phyloP scores from a whole-genome alignment of 2,113 vertebrate genomes.

The Madoqua kirkii region DNA sequence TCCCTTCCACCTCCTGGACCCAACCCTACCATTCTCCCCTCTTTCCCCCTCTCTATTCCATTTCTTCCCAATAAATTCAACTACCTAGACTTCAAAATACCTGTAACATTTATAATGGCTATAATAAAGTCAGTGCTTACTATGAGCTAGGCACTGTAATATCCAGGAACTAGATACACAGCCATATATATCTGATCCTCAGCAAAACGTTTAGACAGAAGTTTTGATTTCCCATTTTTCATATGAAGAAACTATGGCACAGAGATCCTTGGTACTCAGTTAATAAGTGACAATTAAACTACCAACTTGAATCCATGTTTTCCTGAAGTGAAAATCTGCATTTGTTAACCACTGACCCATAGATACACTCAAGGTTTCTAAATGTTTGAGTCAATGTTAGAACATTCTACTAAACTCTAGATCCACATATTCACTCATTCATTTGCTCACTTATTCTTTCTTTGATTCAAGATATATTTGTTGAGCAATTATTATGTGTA shows the following conservation, averaged over 20 bases:
- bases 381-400: background rate
- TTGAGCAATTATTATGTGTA: background rate
- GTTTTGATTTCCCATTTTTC: background rate
- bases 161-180: background rate
- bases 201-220: background rate
- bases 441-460: background rate
- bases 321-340: background rate
- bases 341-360: background rate
- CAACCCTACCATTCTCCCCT: background rate
- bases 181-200: background rate
- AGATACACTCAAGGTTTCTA: background rate
- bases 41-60: background rate
- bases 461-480: background rate
- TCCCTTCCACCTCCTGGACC: background rate
- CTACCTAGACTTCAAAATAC: background rate
- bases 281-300: background rate
- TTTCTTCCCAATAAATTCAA: background rate
- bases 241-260: background rate
- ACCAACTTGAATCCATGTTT: background rate
- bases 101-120: background rate
- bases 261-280: background rate
- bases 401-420: background rate
- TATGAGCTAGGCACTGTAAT: background rate
- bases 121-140: background rate
- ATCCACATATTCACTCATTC: background rate